A percentile compares a stretch with the other conserved stretches of the same genome.
phyloP scores from a whole-genome alignment of 2,888 invertebrate genomes.

The Caenorhabditis panamensis region DNA sequence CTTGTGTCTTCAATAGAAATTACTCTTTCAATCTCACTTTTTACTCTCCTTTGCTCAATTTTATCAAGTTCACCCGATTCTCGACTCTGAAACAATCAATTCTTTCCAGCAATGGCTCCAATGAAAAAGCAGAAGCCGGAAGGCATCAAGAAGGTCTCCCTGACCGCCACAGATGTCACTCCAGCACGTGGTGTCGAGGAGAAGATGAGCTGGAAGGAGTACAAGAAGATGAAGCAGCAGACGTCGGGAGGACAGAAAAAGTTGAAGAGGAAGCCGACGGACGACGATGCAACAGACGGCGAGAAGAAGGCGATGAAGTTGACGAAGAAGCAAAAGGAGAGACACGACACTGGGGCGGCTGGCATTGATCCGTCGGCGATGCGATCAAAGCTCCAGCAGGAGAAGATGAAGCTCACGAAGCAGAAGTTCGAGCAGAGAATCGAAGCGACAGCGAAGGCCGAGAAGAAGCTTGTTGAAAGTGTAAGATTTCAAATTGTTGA shows the following conservation, averaged over 20 bases:
- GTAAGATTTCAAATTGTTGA: neutral
- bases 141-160: constrained; percentile 33
- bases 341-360: constrained; percentile 55
- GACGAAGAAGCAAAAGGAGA: constrained; percentile 33
- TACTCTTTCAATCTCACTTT: too few species aligned
- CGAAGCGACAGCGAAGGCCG: constrained; percentile 72
- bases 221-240: constrained; percentile 50
- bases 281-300: too few species aligned
- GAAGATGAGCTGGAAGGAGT: constrained; percentile 60
- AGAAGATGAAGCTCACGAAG: constrained; percentile 72
- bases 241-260: constrained; percentile 6
- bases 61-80: neutral
- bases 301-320: constrained; percentile 26
- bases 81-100: neutral
- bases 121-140: constrained; percentile 31
- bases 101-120: constrained; percentile 29
- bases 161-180: constrained; percentile 37
- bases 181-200: constrained; percentile 54
- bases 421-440: constrained; percentile 69
- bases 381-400: constrained; percentile 66
- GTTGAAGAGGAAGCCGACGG: constrained; percentile 5
- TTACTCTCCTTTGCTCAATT: neutral
- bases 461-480: constrained; percentile 60
- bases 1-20: too few species aligned
- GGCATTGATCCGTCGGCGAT: constrained; percentile 57